Percentiles rank a stretch among this genome's conserved stretches.
These are phyloP conservation scores for Sebastolobus altivelis DNA, from an alignment of 2,797 vertebrate genomes.

Conservation along the genomic window DNA sequence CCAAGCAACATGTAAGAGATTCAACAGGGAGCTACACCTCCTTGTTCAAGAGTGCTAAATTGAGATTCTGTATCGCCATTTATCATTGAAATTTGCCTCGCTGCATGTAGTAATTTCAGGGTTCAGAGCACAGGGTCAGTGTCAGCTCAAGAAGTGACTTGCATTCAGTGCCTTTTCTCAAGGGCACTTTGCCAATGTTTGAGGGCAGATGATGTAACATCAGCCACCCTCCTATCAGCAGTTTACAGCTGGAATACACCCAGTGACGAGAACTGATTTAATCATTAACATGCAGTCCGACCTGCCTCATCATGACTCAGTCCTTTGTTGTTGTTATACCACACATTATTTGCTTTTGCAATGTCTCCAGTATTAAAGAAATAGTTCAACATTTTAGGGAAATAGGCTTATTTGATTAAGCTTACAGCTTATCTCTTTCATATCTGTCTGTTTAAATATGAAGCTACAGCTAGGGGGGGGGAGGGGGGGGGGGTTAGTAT, in stretches of 20 bases:
- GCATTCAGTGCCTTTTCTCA: not conserved
- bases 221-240: constrained; percentile 23
- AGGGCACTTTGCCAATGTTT: constrained; percentile 1
- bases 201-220: constrained; percentile 29
- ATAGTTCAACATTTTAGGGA: not conserved
- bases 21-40: not conserved
- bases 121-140: constrained; percentile 23
- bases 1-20: constrained; percentile 25
- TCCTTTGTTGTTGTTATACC: not conserved
- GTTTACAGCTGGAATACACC: constrained; percentile 31
- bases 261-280: constrained; percentile 4
- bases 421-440: no score
- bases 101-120: constrained; percentile 2
- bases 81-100: not conserved
- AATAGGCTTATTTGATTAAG: not conserved
- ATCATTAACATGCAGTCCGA: constrained; percentile 39
- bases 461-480: not conserved
- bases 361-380: not conserved
- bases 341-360: not conserved
- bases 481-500: not conserved
- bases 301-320: not conserved
- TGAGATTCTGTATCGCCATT: not conserved
- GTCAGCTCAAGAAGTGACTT: constrained; percentile 4
- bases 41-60: not conserved
- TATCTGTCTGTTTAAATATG: not conserved